phyloP scores from a whole-genome alignment of 2,113 vertebrate species.

The Protomyctophum bolini region DNA sequence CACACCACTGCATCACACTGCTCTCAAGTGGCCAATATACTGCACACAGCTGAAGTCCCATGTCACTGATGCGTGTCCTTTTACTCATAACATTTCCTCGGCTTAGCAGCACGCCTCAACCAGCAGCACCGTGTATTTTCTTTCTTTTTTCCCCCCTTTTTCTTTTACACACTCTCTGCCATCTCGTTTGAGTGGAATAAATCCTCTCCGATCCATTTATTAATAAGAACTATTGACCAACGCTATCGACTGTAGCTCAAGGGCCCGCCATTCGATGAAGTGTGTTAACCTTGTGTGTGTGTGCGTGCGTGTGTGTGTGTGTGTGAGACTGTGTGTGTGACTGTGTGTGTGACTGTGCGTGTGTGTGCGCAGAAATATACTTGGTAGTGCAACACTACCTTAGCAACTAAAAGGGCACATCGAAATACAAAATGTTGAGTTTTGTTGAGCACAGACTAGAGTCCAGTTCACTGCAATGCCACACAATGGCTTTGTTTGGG shows the following conservation, averaged over 20 bases:
- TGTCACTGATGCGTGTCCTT: conserved; percentile 18
- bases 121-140: neutral
- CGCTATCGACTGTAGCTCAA: conserved; percentile 49
- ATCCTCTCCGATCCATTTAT: conserved; percentile 63
- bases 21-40: conserved; percentile 9
- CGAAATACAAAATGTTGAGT: neutral
- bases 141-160: no score
- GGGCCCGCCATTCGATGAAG: conserved; percentile 45
- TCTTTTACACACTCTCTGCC: conserved; percentile 27
- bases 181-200: conserved; percentile 50
- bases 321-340: no score
- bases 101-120: conserved; percentile 24
- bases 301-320: neutral
- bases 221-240: conserved; percentile 64
- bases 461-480: neutral
- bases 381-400: conserved; percentile 22
- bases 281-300: conserved; percentile 52
- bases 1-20: neutral
- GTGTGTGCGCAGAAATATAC: neutral
- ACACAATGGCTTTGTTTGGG: neutral
- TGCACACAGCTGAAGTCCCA: neutral
- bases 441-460: neutral
- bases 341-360: conserved; percentile 15
- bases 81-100: conserved; percentile 10
- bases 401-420: neutral